Evolutionary conservation across 2,113 vertebrate species (phyloP), one percentile per base, ranked within the genome.

Genomic region (Artemisiospiza belli): DNA sequence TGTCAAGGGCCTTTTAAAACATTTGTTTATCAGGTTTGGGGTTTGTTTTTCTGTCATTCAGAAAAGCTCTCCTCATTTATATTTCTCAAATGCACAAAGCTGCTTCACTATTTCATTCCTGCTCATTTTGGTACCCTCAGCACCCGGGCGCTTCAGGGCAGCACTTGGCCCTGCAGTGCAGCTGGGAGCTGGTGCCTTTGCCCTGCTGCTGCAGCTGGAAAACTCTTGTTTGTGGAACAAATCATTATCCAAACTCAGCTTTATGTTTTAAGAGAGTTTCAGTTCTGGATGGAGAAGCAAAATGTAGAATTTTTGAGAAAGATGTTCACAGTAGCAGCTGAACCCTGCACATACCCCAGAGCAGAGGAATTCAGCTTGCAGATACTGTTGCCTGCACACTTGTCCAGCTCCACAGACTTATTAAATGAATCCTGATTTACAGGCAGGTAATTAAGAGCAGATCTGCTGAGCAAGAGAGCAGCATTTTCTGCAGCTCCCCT

Each of bases 391-490:
- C 57, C 37, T 63, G 37, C 54, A 49, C 7, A 20, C 11, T 3
- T 3, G 2, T 63, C 86, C 86, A 94, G 83, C 64, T 93, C 79
- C 55, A 46, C 47, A 52, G 52, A 35, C 69, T 75, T 94, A 77
- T 31, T 61, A 93, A 89, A 93, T 78, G 57, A 96, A 83, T 87
- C 66, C 80, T 88, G 90, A 96, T 87, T 95, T 94, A 87, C 61
- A 87, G 83, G 83, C 88, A 93, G 90, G 75, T 94, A 96, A 95
- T 95, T 94, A 91, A 74, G 75, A 90, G 92, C 76, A 95, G 90
- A 93, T 95, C 90, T 94, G 92, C 95, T 96, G 82, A 95, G 93
- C 12, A 43, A 90, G 84, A 89, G 78, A 80, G 66, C 91, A 61
- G n/a, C 1, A 7, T 85, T 95, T 95, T 49, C 63, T 92, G 85